These are phyloP conservation scores for Sebastes steindachneri DNA, from an alignment of 2,797 vertebrate genomes.

Conservation along the genomic window DNA sequence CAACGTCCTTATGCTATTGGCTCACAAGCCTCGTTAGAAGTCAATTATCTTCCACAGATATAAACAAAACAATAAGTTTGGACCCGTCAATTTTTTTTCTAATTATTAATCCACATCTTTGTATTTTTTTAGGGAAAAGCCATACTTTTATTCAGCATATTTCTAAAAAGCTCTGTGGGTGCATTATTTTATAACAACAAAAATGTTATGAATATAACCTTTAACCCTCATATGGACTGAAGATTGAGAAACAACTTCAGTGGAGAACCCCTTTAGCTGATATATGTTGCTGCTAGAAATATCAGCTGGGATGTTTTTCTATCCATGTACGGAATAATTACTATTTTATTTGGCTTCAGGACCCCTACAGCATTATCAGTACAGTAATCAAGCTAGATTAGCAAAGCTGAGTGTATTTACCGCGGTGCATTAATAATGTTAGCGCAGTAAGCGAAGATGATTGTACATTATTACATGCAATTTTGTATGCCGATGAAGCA, in stretches of 20 bases:
- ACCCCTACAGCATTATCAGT: constrained; percentile 2
- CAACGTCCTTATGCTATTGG: too few species aligned
- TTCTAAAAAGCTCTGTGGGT: too few species aligned
- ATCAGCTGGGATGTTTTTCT: neutral
- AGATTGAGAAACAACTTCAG: neutral
- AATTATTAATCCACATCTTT: too few species aligned
- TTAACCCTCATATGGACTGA: neutral
- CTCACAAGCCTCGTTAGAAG: too few species aligned
- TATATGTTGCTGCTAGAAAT: neutral
- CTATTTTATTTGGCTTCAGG: constrained; percentile 7
- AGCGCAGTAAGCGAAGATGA: neutral
- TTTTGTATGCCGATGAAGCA: neutral
- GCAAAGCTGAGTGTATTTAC: constrained; percentile 10
- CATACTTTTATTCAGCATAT: too few species aligned
- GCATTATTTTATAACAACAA: too few species aligned
- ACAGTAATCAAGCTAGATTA: constrained; percentile 18
- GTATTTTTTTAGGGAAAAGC: too few species aligned
- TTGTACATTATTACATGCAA: constrained; percentile 3
- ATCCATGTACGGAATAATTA: constrained; percentile 3
- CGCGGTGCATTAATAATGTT: constrained; percentile 9
- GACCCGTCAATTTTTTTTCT: too few species aligned
- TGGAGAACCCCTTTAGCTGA: neutral
- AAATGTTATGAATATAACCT: neutral
- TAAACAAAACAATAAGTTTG: too few species aligned
- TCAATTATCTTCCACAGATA: too few species aligned